Evolutionary conservation across 2,888 invertebrate species (phyloP), one percentile per base, ranked within the genome.

Genomic region (Acheta domesticus): DNA sequence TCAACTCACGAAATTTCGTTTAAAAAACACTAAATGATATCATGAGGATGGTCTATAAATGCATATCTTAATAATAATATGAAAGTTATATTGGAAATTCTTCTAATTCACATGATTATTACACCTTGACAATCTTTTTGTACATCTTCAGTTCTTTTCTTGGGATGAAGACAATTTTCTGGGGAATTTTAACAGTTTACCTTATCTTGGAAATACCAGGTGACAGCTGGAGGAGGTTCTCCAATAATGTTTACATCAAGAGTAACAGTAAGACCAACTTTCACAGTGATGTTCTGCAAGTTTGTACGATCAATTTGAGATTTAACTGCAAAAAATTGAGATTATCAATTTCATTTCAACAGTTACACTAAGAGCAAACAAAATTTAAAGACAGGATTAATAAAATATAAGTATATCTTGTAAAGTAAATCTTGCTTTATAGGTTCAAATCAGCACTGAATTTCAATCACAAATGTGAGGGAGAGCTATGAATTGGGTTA

Each of bases 291-390:
- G 19, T 93, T 91, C 84, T 95, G 93, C 78, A 97, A 88, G 87
- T 96, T 96, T 21, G 95, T 95, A 83, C 97, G 92, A 86, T 98
- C 97, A 86, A 98, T 98, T 85, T 93, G 92, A 80, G 98, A 98
- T 89, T 97, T 97, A 86, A 97, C 97, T 97, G 87, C 82, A 87
- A 87, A 79, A 79, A 83, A 79, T 83, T 81, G 83, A 82, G 80
- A 36, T 36, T 49, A 16, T 74, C 12, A 48, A 12, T 20, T 73
- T 73, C 19, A n/a, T 75, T 36, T 4, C 5, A 74, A 21, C 21
- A 74, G 21, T n/a, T 74, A 21, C 23, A 8, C 20, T 74, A 74
- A n/a, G 4, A 20, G 23, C 12, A 74, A 14, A 14, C 20, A 21
- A 73, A n/a, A 20, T 76, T 21, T 76, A 19, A 12, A 12, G 48